Conservation (phyloP, 2,888 invertebrate species). For the Limenitis camilla region DNA sequence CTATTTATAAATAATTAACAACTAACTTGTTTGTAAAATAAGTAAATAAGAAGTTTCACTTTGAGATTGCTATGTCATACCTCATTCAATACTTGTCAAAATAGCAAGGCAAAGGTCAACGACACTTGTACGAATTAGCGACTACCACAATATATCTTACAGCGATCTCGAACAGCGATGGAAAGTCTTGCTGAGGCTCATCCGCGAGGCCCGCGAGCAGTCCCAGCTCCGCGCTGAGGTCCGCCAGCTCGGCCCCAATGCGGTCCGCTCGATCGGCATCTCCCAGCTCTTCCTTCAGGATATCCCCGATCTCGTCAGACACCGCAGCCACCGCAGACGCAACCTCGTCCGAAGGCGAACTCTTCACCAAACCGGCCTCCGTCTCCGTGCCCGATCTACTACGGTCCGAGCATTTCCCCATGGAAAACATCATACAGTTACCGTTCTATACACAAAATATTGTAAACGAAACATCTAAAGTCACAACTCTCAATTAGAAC, state of each 20-base stretch:
- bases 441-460: constrained; percentile 54
- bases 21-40: background rate
- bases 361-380: constrained; percentile 51
- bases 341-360: constrained; percentile 55
- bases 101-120: constrained; percentile 22
- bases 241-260: constrained; percentile 62
- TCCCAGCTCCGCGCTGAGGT: constrained; percentile 62
- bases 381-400: constrained; percentile 50
- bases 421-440: constrained; percentile 68
- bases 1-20: too few species aligned
- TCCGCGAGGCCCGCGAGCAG: constrained; percentile 62
- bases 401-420: constrained; percentile 63
- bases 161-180: constrained; percentile 63
- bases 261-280: constrained; percentile 61
- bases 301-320: constrained; percentile 67
- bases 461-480: constrained; percentile 68
- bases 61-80: constrained; percentile 8
- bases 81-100: constrained; percentile 19
- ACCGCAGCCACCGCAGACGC: constrained; percentile 62
- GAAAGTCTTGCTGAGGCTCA: constrained; percentile 55
- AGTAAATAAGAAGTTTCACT: constrained; percentile 7
- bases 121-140: constrained; percentile 17
- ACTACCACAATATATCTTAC: constrained; percentile 39
- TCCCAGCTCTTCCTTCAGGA: constrained; percentile 63
- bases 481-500: constrained; percentile 52